Base-by-base conservation (phyloP, 2,888 invertebrate genomes). In the Diarsia rubi region DNA sequence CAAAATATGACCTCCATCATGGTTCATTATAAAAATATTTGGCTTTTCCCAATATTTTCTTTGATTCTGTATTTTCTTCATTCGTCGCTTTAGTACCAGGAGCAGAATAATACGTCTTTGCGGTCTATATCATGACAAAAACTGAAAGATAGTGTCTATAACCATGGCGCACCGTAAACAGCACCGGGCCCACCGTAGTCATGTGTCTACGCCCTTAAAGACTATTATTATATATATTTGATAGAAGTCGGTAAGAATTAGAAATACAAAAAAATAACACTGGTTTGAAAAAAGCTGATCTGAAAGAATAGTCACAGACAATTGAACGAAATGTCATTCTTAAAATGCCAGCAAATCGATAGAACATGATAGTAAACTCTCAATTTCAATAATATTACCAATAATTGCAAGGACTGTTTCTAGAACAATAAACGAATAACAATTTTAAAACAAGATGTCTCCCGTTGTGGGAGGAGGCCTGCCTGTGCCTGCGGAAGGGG, bases 371-470 rank as follows among this genome's bases (percentile, higher is more conserved):
- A 63, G 27, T 78, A 74, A 73, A 75, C 54, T 31, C 68, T 64
- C 45, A 76, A 65, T 82, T 70, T 70, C 37, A 81, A 64, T 78
- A 81, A 76, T 69, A 84, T 37, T 54, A 70, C 37, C 31, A 73
- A 49, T 66, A 52, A 54, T 69, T 82, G 79, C 77, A 89, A 91
- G 92, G 92, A 91, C 94, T 93, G 94, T 93, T 93, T 93, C 91
- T 88, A 83, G 37, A 74, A 81, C 80, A 77, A 82, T 70, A 42
- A 52, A 75, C 57, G 60, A 69, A 75, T 60, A 79, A 77, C 42
- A 69, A n/a, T n/a, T n/a, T n/a, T n/a, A n/a, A 54, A 73, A 54
- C 82, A 91, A 71, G 65, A 94, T 94, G 94, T 84, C 91, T 37
- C 86, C 62, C 12, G 87, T 89, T 6, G 75, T 73, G 31, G 88